Evolutionary conservation across 2,797 vertebrate genomes (phyloP), one percentile per base, ranked within the genome.

Genomic region (Gymnothorax javanicus): DNA sequence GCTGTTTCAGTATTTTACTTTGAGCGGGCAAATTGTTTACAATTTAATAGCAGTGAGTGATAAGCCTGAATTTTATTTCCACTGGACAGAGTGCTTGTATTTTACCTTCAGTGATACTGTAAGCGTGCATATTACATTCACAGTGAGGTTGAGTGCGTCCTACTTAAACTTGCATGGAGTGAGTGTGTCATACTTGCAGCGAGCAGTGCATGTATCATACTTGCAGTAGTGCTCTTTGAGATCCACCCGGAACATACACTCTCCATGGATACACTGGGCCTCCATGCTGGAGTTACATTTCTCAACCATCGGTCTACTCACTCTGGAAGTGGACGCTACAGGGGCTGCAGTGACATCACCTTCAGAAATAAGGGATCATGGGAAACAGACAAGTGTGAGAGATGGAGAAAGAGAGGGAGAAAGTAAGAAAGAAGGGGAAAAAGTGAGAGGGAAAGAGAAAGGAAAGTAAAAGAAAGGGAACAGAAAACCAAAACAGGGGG

Each of bases 201-300:
- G 60, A 62, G 60, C 60, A 67, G 71, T 52, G 57, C 15, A n/a
- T 23, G 27, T 62, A 17, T 77, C 94, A 2, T 90, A 95, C 94
- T 90, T 94, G 94, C 94, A 96, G 90, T 93, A 91, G 75, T 92
- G 89, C 64, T 93, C 89, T 0, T 93, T 90, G 8, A 92, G 2
- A 86, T 95, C 94, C 91, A 92, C 87, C 82, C 95, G 86, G 73
- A 94, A 87, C 81, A 95, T 93, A 87, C 95, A 96, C 88, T 93
- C 87, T 82, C 95, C 95, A 0, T 95, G 94, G 83, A 95, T 7
- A 88, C 95, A 95, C 91, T 87, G 95, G 23, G n/a, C 75, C 4
- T 93, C 92, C 17, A 84, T 90, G 0, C 89, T 12, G 87, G 88
- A 88, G 82, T 93, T 89, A 6, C 94, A 95, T 69, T 11, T 86